phyloP scores from a whole-genome alignment of 2,888 invertebrate genomes.

The Euspilapteryx auroguttella region DNA sequence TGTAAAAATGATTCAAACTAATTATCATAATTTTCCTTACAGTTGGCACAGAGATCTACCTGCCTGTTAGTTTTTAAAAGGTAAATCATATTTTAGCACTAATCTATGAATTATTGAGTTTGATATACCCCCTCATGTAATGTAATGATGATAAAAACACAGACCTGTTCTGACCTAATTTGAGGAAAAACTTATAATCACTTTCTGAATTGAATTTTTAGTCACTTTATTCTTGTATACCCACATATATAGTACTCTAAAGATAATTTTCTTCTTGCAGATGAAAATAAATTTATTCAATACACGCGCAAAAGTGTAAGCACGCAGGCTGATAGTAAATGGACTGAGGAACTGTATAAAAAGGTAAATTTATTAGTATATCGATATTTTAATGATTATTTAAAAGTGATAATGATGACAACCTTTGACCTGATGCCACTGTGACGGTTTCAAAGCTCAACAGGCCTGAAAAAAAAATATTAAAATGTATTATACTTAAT shows the following conservation, averaged over 20 bases:
- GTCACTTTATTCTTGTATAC: neutral
- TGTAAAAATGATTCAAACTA: neutral
- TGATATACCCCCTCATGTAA: too few species aligned
- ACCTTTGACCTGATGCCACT: constrained; percentile 9
- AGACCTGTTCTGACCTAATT: constrained; percentile 11
- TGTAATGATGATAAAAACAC: constrained; percentile 5
- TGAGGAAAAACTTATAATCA: constrained; percentile 7
- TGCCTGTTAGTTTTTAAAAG: neutral
- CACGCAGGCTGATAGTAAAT: too few species aligned
- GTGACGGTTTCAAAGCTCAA: constrained; percentile 13
- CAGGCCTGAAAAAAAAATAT: constrained; percentile 7
- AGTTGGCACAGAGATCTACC: too few species aligned
- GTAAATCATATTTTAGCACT: too few species aligned
- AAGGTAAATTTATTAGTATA: too few species aligned
- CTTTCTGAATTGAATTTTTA: constrained; percentile 4
- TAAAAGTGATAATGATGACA: constrained; percentile 9
- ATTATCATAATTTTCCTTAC: constrained; percentile 1
- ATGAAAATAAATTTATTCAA: too few species aligned
- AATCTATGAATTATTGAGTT: too few species aligned
- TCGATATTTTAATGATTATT: too few species aligned
- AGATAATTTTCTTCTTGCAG: neutral
- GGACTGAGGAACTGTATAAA: too few species aligned
- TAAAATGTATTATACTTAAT: too few species aligned
- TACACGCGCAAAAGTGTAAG: too few species aligned
- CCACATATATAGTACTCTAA: neutral